Base-by-base conservation (phyloP, 2,113 vertebrate species). In the Alexandromys fortis region DNA sequence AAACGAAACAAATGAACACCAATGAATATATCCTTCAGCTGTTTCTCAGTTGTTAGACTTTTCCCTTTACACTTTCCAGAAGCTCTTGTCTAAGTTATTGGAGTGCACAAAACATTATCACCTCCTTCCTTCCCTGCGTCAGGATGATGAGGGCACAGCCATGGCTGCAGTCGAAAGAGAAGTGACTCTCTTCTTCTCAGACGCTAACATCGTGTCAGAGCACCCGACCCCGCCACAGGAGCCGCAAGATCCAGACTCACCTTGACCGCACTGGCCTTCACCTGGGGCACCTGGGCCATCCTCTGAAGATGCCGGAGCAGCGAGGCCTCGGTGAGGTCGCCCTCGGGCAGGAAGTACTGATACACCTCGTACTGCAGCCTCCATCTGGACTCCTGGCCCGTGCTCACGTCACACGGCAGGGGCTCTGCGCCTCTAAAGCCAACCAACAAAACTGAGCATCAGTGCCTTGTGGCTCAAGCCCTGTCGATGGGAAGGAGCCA, bases 281-380 rank as follows among this genome's bases (percentile, higher is more conserved):
- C 92, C 45, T 98, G 98, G 1, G 95, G 86, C 82, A 98, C 98
- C 21, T 98, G 97, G 0, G 98, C 98, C 98, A 99, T 99, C 26
- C 94, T 98, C 97, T 98, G 98, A 3, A 99, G 91, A 47, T 99
- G 98, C 2, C 16, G 94, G 90, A 99, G 97, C 79, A 99, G 97
- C 4, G 95, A 98, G 81, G 95, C 92, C 96, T 99, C 99, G 0
- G 99, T 98, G 7, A 99, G 98, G 94, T 99, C 99, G 0, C 97
- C 98, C 98, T 99, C 99, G 0, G 99, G 99, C 58, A 99, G 98
- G 97, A 99, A 99, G 98, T 99, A 99, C 98, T 99, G 99, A 97
- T 99, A 99, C 92, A 99, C 75, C 0, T 99, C 99, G 0, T 99
- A 99, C 92, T 47, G 98, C 94, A 99, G 97, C 24, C 99, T 98